Evolutionary conservation across 2,797 vertebrate species (phyloP).

Genomic region (Microchirus variegatus): DNA sequence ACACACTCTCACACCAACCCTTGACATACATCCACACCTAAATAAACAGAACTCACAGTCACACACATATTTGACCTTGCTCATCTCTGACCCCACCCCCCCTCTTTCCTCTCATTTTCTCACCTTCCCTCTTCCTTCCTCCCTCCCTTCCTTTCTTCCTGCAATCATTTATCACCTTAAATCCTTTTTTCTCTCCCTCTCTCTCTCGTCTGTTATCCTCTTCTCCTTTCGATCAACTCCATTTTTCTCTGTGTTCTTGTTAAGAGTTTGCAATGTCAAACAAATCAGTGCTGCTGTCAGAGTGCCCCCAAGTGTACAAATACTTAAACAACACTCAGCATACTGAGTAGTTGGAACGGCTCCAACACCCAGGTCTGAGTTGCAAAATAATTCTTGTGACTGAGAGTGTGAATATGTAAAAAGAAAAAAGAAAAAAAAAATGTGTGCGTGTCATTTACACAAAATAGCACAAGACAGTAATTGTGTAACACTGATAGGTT

Average conservation of each 20-base stretch:
- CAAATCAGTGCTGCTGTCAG: constrained; percentile 62
- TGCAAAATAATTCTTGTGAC: constrained; percentile 3
- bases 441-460: background rate
- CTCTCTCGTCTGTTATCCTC: constrained; percentile 11
- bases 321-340: constrained; percentile 41
- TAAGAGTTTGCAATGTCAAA: constrained; percentile 35
- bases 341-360: background rate
- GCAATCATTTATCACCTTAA: constrained; percentile 5
- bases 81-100: constrained; percentile 21
- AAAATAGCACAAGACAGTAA: background rate
- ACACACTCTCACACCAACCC: background rate
- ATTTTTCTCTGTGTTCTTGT: background rate
- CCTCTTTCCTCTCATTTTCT: constrained; percentile 23
- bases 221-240: constrained; percentile 10
- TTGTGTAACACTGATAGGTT: constrained; percentile 4
- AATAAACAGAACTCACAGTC: constrained; percentile 41
- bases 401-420: background rate
- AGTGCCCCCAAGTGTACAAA: constrained; percentile 74
- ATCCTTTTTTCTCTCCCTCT: background rate
- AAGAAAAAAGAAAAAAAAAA: background rate
- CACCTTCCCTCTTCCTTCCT: constrained; percentile 25
- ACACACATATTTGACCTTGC: constrained; percentile 44
- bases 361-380: background rate
- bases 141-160: constrained; percentile 24
- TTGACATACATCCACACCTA: constrained; percentile 28